Evolutionary conservation across 2,797 vertebrate species (phyloP), one percentile per base, ranked within the genome.

Genomic region (Danio aesculapii): DNA sequence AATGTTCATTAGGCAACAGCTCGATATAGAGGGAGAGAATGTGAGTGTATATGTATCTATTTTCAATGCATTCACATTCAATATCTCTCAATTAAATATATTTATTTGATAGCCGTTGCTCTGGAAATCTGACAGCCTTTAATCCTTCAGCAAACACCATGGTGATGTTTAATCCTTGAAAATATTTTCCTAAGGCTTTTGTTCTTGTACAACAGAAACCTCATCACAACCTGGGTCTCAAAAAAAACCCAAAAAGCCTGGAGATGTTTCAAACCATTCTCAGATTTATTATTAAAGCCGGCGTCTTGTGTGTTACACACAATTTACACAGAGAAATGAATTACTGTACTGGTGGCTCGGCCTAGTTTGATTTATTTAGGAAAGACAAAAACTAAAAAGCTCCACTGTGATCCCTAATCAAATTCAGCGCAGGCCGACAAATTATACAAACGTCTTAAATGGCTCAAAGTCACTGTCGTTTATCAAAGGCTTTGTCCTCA

Each of bases 1-100:
- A 89, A 89, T 88, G 88, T 88, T 88, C 86, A 87, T 92, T 89
- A 90, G 83, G 77, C 85, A 83, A 80, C 90, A 92, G 89, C 91
- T 92, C 89, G 86, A 30, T 30, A 30, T 30, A 30, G 59, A 47
- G 62, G 49, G 8, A 59, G 64, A 16, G n/a, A 10, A 9, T 30
- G 30, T 30, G 30, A 30, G 30, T 30, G 30, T 30, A 30, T 30
- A 30, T 53, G 21, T 53, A 43, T 75, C 43, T 53, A 61, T 62
- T 58, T 79, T 74, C 19, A 75, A 53, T 55, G 50, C 62, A 66
- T 76, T 69, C 52, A 55, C 62, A 66, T 17, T 59, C 19, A 81
- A 53, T 30, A 57, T 59, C 50, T 78, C 44, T 59, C 21, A 14
- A 41, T 16, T 73, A 57, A 69, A 17, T 16, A 8, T 3, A 11